Percentiles rank a stretch among this genome's conserved stretches.
These are phyloP conservation scores for Syngnathus typhle DNA, from an alignment of 2,113 vertebrate genomes.

Conservation along the genomic window DNA sequence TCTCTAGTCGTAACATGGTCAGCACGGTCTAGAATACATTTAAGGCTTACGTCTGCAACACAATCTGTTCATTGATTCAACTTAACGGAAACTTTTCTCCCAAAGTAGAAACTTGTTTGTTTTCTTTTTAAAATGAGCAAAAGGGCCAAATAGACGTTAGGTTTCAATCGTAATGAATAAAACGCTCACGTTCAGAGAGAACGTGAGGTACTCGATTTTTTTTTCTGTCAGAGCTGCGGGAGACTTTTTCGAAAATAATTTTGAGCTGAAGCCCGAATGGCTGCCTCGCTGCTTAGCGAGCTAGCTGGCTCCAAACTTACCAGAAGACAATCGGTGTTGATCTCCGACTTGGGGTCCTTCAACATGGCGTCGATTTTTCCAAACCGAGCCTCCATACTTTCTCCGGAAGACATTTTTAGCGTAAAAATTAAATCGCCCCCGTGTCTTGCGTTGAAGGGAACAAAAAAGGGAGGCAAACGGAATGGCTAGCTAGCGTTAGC, in stretches of 20 bases:
- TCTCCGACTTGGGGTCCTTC: slow-evolving; percentile 93
- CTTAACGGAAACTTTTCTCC: background rate
- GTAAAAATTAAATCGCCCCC: slow-evolving; percentile 31
- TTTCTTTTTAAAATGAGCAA: background rate
- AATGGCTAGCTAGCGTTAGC: slow-evolving; percentile 58
- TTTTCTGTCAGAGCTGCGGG: slow-evolving; percentile 30
- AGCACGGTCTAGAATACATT: background rate
- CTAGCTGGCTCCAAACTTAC: slow-evolving; percentile 75
- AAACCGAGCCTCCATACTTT: slow-evolving; percentile 89
- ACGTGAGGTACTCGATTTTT: slow-evolving; percentile 7
- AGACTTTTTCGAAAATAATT: slow-evolving; percentile 37
- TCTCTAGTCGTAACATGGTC: background rate
- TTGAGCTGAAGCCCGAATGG: slow-evolving; percentile 29
- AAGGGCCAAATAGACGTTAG: background rate
- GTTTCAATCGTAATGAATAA: background rate
- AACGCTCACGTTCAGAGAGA: background rate
- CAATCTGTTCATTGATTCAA: background rate
- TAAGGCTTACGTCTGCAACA: background rate
- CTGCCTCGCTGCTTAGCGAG: slow-evolving; percentile 38
- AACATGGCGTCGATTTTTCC: slow-evolving; percentile 94
- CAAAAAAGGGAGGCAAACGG: slow-evolving; percentile 30
- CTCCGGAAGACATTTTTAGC: slow-evolving; percentile 82
- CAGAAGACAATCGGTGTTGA: slow-evolving; percentile 97
- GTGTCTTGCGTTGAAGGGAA: slow-evolving; percentile 5
- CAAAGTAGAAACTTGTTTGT: background rate